A percentile compares a stretch with the other conserved stretches of the same genome.
Conservation (phyloP, 2,888 invertebrate genomes). For the Tetanocera ferruginea region DNA sequence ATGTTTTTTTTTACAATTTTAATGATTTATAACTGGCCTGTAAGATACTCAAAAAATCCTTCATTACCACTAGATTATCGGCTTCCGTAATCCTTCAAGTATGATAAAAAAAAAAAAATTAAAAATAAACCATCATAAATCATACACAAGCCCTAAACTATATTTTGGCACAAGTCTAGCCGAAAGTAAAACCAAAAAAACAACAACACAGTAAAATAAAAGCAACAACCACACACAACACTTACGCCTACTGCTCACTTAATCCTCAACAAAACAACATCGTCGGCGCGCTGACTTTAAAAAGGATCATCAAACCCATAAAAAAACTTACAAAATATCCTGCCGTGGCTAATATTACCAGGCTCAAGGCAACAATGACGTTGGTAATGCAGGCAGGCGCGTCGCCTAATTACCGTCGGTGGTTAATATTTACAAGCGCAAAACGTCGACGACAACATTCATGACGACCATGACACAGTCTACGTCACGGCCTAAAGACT, state of each 20-base stretch:
- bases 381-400: not conserved
- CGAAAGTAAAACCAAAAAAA: not conserved
- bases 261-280: not conserved
- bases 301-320: not conserved
- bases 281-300: not conserved
- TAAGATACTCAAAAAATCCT: no score
- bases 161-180: slow-evolving; percentile 12
- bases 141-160: not conserved
- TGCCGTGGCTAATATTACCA: slow-evolving; percentile 5
- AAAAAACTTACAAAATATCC: no score
- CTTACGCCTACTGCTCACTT: not conserved
- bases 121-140: not conserved
- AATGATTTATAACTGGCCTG: no score
- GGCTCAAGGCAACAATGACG: not conserved
- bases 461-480: not conserved
- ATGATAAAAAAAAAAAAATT: not conserved
- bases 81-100: no score
- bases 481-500: not conserved
- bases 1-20: no score
- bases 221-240: not conserved
- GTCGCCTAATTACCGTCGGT: slow-evolving; percentile 13
- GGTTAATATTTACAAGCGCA: not conserved
- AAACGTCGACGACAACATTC: not conserved
- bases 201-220: not conserved
- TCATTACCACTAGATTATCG: no score